A percentile compares a stretch with the other conserved stretches of the same genome.
Evolutionary conservation across 2,113 vertebrate species (phyloP).

Genomic region (Myiopsitta monachus): DNA sequence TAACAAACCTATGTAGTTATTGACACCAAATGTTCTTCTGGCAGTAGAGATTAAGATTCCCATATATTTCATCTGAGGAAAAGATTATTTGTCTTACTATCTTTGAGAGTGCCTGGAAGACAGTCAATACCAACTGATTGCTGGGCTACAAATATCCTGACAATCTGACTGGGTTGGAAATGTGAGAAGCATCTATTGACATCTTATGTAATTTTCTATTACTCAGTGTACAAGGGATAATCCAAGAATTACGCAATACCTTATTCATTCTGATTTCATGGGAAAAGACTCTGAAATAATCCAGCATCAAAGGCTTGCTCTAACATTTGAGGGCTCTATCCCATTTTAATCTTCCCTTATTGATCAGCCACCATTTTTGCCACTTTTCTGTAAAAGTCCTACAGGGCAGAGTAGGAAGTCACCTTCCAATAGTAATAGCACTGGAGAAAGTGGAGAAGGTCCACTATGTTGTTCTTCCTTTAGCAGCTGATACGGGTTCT

Average conservation of each 20-base stretch:
- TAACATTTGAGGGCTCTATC: neutral
- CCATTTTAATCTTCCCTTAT: neutral
- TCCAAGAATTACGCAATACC: neutral
- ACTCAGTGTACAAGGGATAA: neutral
- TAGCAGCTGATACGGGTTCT: neutral
- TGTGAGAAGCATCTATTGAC: neutral
- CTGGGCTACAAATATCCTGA: neutral
- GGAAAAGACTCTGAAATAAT: neutral
- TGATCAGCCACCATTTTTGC: neutral
- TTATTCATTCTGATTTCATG: neutral
- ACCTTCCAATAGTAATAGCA: neutral
- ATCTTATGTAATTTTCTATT: neutral
- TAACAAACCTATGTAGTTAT: conserved; percentile 56
- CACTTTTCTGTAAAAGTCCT: neutral
- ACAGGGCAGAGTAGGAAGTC: neutral
- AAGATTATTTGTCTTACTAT: neutral
- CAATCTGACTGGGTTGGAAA: neutral
- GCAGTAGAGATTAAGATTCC: conserved; percentile 6
- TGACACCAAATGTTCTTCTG: neutral
- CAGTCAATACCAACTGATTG: neutral
- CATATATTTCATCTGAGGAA: conserved; percentile 4
- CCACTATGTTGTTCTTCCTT: neutral
- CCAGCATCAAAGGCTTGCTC: neutral
- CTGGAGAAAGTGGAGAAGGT: neutral
- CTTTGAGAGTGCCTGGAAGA: conserved; percentile 6